Evolutionary conservation across 2,888 invertebrate genomes (phyloP), one percentile per base, ranked within the genome.

Genomic region (Noctua pronuba): DNA sequence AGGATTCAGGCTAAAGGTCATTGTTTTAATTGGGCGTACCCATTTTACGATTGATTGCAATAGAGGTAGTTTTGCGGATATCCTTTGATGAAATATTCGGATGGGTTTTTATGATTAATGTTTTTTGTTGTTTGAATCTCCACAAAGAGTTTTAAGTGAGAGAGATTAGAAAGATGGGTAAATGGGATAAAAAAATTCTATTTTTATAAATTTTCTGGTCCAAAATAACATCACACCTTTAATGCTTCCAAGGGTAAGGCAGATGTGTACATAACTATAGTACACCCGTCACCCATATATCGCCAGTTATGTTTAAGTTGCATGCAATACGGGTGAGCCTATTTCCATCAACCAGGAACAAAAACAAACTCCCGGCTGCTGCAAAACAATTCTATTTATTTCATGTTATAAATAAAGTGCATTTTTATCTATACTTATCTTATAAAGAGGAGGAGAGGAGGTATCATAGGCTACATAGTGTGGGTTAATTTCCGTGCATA

Each of bases 1-100:
- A 74, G 72, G 66, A 70, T 60, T 64, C 10, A 21, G 67, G 41
- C 62, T 38, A 76, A 86, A 84, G 82, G 84, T 84, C 67, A 77
- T 13, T 28, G 73, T 66, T 77, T 75, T 84, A 77, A 86, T 76
- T 79, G 72, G 41, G 24, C 72, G 58, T 58, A 55, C 46, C 49
- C 58, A 7, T 72, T 74, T 66, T 68, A 86, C 49, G 28, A 82
- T 44, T 60, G 28, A 68, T 71, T 52, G 66, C 60, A 31, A 70
- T 60, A 58, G 24, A 44, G 4, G 28, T 21, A 64, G 10, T 11
- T 49, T 24, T 18, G 70, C 35, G 77, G 62, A 83, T 64, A 69
- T 64, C 49, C 60, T 83, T 69, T 41, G 11, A 55, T 24, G 2
- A 80, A 58, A 52, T 38, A 46, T 44, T 21, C 13, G 28, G 10